phyloP scores from a whole-genome alignment of 2,113 vertebrate genomes.

The Genyomyrus donnyi region DNA sequence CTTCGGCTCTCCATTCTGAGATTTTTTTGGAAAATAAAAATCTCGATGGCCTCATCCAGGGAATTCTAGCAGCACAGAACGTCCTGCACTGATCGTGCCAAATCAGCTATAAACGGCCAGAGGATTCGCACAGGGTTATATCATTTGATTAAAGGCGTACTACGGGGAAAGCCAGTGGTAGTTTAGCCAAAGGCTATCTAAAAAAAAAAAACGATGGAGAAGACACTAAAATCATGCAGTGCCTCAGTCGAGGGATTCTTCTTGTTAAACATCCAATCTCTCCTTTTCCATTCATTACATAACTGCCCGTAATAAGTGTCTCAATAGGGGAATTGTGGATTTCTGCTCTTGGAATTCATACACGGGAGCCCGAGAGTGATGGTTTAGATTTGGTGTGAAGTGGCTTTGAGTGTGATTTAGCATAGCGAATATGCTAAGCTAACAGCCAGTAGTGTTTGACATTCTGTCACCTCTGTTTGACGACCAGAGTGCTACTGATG shows the following conservation, averaged over 20 bases:
- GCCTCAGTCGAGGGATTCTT: neutral
- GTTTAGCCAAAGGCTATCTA: slow-evolving; percentile 27
- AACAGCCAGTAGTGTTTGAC: neutral
- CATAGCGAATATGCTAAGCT: neutral
- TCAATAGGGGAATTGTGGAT: slow-evolving; percentile 11
- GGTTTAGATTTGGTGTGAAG: neutral
- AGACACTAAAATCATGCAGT: neutral
- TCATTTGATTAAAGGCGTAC: slow-evolving; percentile 23
- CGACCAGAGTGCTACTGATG: neutral
- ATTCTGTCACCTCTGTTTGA: neutral
- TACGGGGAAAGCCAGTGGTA: slow-evolving; percentile 1
- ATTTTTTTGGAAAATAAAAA: slow-evolving; percentile 20
- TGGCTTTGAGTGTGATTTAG: neutral
- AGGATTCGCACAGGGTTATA: slow-evolving; percentile 25
- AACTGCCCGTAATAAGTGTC: neutral
- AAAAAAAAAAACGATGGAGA: neutral
- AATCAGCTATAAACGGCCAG: slow-evolving; percentile 22
- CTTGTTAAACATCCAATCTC: neutral
- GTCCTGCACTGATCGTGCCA: slow-evolving; percentile 24
- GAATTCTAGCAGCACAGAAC: slow-evolving; percentile 28
- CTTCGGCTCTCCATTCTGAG: neutral
- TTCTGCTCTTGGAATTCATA: neutral
- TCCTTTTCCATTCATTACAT: neutral
- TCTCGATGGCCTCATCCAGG: slow-evolving; percentile 7
- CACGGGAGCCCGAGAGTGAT: neutral